A percentile compares a stretch with the other conserved stretches of the same genome.
Evolutionary conservation across 2,888 invertebrate genomes (phyloP).

Genomic region (Apodemia zela): DNA sequence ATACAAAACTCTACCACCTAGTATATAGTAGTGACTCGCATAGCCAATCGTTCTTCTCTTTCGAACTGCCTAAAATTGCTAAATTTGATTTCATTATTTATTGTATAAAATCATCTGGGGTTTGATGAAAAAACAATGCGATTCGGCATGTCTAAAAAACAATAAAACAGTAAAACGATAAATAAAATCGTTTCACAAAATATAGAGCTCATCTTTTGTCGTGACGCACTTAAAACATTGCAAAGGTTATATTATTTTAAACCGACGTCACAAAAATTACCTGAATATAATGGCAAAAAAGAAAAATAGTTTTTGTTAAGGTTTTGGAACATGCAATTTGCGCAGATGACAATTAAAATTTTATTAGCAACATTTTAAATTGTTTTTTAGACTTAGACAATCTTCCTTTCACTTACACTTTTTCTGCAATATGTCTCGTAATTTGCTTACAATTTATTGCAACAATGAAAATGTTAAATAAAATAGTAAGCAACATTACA

Average conservation of each 20-base stretch:
- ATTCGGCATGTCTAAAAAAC: neutral
- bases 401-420: constrained; percentile 1
- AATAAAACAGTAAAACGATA: constrained; percentile 5
- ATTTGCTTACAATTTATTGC: neutral
- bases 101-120: too few species aligned
- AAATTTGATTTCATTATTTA: too few species aligned
- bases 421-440: constrained; percentile 1
- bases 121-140: neutral
- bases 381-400: neutral
- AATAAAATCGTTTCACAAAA: neutral
- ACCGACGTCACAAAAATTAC: neutral
- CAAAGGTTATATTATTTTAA: neutral
- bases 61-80: too few species aligned
- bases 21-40: too few species aligned
- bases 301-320: constrained; percentile 5
- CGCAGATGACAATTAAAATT: neutral
- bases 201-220: neutral
- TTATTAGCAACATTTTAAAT: neutral
- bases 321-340: neutral
- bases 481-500: neutral
- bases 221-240: neutral
- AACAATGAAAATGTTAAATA: neutral
- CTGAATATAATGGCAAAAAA: constrained; percentile 9
- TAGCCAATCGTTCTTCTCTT: too few species aligned
- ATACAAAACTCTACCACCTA: too few species aligned